Conservation (phyloP, 1,140 invertebrate genomes). For the Cyclina sinensis region DNA sequence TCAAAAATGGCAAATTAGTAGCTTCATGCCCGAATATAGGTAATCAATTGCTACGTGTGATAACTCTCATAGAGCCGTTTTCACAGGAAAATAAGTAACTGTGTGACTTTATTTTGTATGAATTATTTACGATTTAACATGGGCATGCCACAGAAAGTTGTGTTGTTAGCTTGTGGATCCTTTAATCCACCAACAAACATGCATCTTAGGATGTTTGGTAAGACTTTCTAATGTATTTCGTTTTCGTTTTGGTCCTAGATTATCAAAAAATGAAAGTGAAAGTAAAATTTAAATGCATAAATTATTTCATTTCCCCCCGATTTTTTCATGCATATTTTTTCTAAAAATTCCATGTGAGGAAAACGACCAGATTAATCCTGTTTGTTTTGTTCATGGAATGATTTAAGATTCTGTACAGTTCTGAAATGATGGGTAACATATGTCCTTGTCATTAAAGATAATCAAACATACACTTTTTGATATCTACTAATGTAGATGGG, state of each 20-base stretch:
- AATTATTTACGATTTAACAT: slow-evolving; percentile 58
- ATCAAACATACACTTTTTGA: too few species aligned
- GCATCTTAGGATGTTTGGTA: slow-evolving; percentile 99
- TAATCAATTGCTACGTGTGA: neutral
- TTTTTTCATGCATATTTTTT: too few species aligned
- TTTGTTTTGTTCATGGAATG: too few species aligned
- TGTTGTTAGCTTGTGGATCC: slow-evolving; percentile 96
- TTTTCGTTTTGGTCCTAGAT: neutral
- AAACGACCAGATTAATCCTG: too few species aligned
- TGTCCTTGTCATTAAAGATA: too few species aligned
- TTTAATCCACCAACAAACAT: slow-evolving; percentile 99
- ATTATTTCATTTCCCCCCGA: neutral
- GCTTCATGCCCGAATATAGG: neutral
- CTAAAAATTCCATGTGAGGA: too few species aligned
- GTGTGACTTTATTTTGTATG: neutral
- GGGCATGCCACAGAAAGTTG: slow-evolving; percentile 83
- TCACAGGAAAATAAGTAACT: neutral
- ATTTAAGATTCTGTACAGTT: too few species aligned
- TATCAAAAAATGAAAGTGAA: slow-evolving; percentile 39
- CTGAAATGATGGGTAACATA: too few species aligned
- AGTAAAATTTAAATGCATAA: neutral
- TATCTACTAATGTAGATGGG: too few species aligned
- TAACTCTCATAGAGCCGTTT: neutral
- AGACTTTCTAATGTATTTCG: slow-evolving; percentile 79
- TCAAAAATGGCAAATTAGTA: neutral